Base-by-base conservation (phyloP, 2,797 vertebrate species). In the Pseudocheirus occidentalis region DNA sequence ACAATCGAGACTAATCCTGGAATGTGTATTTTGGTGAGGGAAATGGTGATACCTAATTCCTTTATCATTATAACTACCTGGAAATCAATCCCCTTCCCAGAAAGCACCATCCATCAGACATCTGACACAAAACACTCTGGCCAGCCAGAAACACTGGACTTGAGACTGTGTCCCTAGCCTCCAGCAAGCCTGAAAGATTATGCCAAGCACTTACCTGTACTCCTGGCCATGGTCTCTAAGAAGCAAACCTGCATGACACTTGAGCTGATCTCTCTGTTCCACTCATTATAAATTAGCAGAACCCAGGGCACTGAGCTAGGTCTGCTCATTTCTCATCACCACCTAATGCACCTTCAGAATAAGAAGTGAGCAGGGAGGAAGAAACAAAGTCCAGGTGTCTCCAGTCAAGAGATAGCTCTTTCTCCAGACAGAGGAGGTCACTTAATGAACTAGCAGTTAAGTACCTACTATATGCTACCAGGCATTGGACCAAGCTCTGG, bases 121-220 rank as follows among this genome's bases (percentile, higher is more conserved):
- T 16, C 59, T 91, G 66, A 55, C 92, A 96, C 73, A 94, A 93
- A 93, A 40, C 56, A 91, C 90, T 94, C 91, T 90, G 87, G 95
- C 89, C 73, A 97, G 91, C 9, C 55, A 93, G 53, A 21, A 31
- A 96, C 92, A 7, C 28, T 97, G 91, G 92, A 91, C 91, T 73
- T 91, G 92, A 96, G 21, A 93, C 58, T 24, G 62, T 58, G 92
- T 66, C 94, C 90, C 90, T 53, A 16, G 16, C 90, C 92, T 95
- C 91, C 96, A 97, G 92, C 46, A 93, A 93, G 91, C 92, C 97
- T 18, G 89, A 93, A 94, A 91, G 91, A 96, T 92, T 34, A 56
- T 91, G 90, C 94, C 92, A 94, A 95, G 92, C 90, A 59, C 95
- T 94, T 93, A 90, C 93, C 91, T 52, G 92, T 56, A 4, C 91